A percentile compares a stretch with the other conserved stretches of the same genome.
These are phyloP conservation scores for Ciconia boyciana DNA, from an alignment of 2,113 vertebrate genomes.

Conservation along the genomic window DNA sequence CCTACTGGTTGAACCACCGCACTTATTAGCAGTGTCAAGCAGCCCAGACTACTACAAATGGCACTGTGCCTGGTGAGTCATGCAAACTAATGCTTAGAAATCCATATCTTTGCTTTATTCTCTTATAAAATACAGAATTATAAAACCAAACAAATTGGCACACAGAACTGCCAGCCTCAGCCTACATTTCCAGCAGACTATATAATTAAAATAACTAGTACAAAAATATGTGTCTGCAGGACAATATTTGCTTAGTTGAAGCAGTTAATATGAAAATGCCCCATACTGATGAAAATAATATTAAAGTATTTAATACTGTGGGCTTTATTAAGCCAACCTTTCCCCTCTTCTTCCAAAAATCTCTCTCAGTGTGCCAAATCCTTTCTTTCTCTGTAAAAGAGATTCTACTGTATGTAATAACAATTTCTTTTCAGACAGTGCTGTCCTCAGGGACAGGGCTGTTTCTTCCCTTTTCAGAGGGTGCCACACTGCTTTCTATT, in stretches of 20 bases:
- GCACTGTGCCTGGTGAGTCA: constrained; percentile 13
- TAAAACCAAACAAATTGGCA: constrained; percentile 59
- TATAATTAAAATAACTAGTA: constrained; percentile 62
- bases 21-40: constrained; percentile 22
- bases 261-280: constrained; percentile 9
- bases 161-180: constrained; percentile 17
- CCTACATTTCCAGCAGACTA: constrained; percentile 14
- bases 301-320: constrained; percentile 24
- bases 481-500: background rate
- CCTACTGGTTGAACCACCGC: background rate
- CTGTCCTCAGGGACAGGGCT: background rate
- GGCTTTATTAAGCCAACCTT: constrained; percentile 21
- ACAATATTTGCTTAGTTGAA: constrained; percentile 40
- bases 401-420: background rate
- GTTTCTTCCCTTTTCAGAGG: background rate
- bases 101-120: constrained; percentile 48
- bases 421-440: background rate
- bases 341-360: background rate
- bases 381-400: background rate
- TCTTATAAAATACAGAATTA: constrained; percentile 53
- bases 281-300: constrained; percentile 15
- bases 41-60: constrained; percentile 18
- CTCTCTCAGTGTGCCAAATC: background rate
- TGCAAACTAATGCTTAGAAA: constrained; percentile 30
- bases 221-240: constrained; percentile 24